Percentiles rank a stretch among this genome's conserved stretches.
phyloP scores from a whole-genome alignment of 2,888 invertebrate species.

The Sarcophaga rosellei region DNA sequence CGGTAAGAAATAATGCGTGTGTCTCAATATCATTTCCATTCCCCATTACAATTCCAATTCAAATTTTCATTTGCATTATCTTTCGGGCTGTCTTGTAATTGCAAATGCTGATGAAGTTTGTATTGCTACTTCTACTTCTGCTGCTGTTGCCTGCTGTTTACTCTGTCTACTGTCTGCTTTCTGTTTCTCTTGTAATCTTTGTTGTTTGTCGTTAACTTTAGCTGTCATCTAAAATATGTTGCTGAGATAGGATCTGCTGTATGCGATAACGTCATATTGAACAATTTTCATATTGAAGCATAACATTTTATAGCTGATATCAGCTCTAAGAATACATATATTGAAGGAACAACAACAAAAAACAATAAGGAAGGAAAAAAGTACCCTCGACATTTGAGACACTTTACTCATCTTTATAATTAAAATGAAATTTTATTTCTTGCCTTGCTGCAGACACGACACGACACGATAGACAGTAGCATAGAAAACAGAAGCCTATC shows the following conservation, averaged over 20 bases:
- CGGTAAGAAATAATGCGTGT: neutral
- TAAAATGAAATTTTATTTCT: too few species aligned
- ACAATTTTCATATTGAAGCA: neutral
- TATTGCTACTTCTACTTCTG: neutral
- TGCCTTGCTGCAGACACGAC: too few species aligned
- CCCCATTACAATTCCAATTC: neutral
- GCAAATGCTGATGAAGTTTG: neutral
- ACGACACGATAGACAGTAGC: too few species aligned
- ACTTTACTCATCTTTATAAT: neutral
- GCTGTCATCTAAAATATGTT: conserved; percentile 44
- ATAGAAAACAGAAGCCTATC: too few species aligned
- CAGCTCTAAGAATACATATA: neutral
- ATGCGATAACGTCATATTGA: conserved; percentile 53
- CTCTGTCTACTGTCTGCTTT: too few species aligned
- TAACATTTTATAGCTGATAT: neutral
- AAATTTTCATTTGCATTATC: neutral
- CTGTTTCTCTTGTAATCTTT: neutral
- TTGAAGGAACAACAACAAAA: too few species aligned
- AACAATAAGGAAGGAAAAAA: too few species aligned
- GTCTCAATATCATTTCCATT: neutral
- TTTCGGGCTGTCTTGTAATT: neutral
- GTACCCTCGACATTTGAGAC: neutral
- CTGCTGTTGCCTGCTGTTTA: too few species aligned
- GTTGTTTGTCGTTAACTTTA: neutral
- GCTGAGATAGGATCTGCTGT: conserved; percentile 57